Evolutionary conservation across 2,888 invertebrate genomes (phyloP).

Genomic region (Cenopis cana): DNA sequence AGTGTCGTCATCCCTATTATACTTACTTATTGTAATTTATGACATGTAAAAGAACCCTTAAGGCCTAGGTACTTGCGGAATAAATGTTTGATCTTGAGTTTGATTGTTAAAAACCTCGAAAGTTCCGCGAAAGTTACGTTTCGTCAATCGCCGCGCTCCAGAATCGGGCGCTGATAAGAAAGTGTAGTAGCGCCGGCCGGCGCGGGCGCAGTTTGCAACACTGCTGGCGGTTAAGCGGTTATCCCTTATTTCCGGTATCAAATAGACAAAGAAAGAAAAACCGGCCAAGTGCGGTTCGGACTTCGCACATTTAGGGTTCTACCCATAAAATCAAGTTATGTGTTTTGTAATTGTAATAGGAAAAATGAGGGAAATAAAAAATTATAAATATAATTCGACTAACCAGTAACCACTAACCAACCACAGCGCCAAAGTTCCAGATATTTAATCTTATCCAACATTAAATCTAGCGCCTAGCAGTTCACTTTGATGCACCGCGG

Average conservation of each 20-base stretch:
- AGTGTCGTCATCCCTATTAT: too few species aligned
- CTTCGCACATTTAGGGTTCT: too few species aligned
- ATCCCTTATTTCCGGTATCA: not conserved
- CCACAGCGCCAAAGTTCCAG: not conserved
- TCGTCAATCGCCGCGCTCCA: not conserved
- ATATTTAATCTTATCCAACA: not conserved
- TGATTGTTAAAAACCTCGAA: too few species aligned
- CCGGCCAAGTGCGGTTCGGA: too few species aligned
- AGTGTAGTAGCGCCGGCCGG: slow-evolving; percentile 27
- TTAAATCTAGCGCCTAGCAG: not conserved
- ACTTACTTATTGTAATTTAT: too few species aligned
- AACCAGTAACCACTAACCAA: not conserved
- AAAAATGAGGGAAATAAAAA: too few species aligned
- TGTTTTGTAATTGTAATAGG: too few species aligned
- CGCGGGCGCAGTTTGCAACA: slow-evolving; percentile 17
- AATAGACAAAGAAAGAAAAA: not conserved
- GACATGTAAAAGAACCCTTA: too few species aligned
- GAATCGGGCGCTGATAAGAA: slow-evolving; percentile 29
- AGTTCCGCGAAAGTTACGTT: not conserved
- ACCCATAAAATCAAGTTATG: too few species aligned
- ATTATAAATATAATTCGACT: too few species aligned
- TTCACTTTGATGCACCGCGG: not conserved
- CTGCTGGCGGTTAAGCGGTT: not conserved
- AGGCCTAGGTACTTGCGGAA: too few species aligned
- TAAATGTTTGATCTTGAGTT: too few species aligned